phyloP scores from a whole-genome alignment of 2,797 vertebrate species.

The Rhinogobio ventralis region DNA sequence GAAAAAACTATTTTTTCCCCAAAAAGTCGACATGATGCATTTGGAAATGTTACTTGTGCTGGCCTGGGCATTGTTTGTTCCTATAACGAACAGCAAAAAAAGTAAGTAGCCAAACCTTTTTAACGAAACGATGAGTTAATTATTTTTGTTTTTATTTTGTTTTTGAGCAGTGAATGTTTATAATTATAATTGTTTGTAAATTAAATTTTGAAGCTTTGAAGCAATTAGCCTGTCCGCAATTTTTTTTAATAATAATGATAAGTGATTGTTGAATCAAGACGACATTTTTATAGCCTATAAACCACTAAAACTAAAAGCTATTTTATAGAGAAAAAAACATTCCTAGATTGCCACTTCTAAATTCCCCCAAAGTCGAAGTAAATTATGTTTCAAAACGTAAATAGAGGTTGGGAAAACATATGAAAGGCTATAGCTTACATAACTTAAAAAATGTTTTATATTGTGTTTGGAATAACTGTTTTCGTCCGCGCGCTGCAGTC shows the following conservation, averaged over 20 bases:
- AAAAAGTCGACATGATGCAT: conserved; percentile 71
- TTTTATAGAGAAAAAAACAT: not conserved
- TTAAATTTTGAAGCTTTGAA: not conserved
- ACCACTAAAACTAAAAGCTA: not conserved
- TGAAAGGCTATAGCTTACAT: not conserved
- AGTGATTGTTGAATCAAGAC: not conserved
- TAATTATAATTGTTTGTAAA: too few species aligned
- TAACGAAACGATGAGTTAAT: not conserved
- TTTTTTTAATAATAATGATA: not conserved
- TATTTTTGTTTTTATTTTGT: too few species aligned
- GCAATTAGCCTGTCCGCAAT: not conserved
- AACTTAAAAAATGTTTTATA: not conserved
- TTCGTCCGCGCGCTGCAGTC: conserved; percentile 42
- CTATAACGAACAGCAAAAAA: conserved; percentile 72
- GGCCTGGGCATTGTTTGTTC: conserved; percentile 66
- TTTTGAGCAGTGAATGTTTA: not conserved
- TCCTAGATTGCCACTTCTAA: not conserved
- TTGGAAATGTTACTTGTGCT: conserved; percentile 52
- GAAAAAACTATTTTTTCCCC: not conserved
- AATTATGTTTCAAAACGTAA: not conserved
- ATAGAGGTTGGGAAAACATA: not conserved
- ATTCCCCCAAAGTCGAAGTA: not conserved
- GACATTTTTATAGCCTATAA: not conserved
- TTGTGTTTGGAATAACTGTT: not conserved
- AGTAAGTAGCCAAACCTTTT: conserved; percentile 80